These are phyloP conservation scores for Monopis laevigella DNA, from an alignment of 2,888 invertebrate species.

Conservation along the genomic window DNA sequence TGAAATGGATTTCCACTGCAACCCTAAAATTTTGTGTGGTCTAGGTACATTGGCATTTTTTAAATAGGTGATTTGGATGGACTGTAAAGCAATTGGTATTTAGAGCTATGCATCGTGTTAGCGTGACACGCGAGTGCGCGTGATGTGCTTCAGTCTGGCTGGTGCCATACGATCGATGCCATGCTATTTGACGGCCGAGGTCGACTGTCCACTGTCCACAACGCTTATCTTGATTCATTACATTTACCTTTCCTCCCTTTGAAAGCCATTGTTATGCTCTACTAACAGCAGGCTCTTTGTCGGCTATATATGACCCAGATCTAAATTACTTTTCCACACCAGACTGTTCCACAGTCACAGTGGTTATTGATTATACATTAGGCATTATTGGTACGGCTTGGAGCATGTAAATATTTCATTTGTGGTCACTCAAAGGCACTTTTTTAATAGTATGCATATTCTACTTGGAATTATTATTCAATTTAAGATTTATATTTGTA, in stretches of 20 bases:
- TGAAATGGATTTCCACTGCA: no score
- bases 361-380: constrained; percentile 7
- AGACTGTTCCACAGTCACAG: neutral
- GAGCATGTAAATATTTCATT: no score
- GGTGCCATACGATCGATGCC: constrained; percentile 42
- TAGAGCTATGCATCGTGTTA: constrained; percentile 21
- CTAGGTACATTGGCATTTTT: no score
- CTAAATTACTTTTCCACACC: constrained; percentile 3
- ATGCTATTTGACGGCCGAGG: constrained; percentile 61
- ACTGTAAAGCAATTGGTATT: constrained; percentile 4
- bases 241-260: constrained; percentile 34
- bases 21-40: no score
- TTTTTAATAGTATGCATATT: no score
- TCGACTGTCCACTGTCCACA: constrained; percentile 51
- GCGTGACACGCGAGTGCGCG: constrained; percentile 36
- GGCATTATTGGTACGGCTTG: no score
- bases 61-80: constrained; percentile 6
- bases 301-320: constrained; percentile 51
- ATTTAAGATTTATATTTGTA: no score
- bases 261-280: constrained; percentile 42
- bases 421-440: no score
- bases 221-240: constrained; percentile 61
- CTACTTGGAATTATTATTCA: no score
- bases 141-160: constrained; percentile 34
- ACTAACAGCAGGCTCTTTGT: constrained; percentile 42